Conservation (phyloP, 2,113 vertebrate genomes). For the Chionis minor region DNA sequence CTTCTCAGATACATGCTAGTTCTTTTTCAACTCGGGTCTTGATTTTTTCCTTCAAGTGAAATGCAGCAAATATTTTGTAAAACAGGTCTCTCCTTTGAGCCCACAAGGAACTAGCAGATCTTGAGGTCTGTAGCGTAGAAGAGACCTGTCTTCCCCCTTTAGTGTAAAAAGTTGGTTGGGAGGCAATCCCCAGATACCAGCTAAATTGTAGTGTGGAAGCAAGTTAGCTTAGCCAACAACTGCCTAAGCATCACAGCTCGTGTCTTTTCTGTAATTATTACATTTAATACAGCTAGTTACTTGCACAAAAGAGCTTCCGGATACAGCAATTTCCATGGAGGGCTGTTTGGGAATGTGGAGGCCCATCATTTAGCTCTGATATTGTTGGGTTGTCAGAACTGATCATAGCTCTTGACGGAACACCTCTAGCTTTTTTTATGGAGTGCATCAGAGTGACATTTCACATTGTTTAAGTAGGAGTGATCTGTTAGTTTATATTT, state of each 20-base stretch:
- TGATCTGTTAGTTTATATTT: constrained; percentile 87
- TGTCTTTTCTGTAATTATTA: constrained; percentile 81
- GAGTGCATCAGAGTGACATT: constrained; percentile 78
- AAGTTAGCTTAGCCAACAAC: constrained; percentile 66
- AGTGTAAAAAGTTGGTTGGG: neutral
- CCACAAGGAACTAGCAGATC: neutral
- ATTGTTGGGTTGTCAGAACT: constrained; percentile 83
- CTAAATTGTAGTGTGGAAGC: constrained; percentile 46
- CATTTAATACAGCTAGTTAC: constrained; percentile 81
- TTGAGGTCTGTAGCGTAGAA: neutral
- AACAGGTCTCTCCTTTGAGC: neutral
- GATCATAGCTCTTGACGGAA: constrained; percentile 83
- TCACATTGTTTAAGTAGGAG: constrained; percentile 84
- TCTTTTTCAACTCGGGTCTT: neutral
- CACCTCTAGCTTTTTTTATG: constrained; percentile 79
- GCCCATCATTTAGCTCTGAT: constrained; percentile 82
- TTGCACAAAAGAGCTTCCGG: constrained; percentile 79
- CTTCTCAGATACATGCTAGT: fast-evolving
- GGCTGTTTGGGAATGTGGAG: constrained; percentile 79
- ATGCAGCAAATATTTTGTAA: neutral
- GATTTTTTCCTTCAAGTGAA: neutral
- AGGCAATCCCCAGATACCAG: neutral
- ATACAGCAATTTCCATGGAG: constrained; percentile 78
- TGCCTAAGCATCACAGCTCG: constrained; percentile 60
- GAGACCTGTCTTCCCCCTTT: neutral